These are phyloP conservation scores for Ophion ventricosus DNA, from an alignment of 2,888 invertebrate genomes.

Conservation along the genomic window DNA sequence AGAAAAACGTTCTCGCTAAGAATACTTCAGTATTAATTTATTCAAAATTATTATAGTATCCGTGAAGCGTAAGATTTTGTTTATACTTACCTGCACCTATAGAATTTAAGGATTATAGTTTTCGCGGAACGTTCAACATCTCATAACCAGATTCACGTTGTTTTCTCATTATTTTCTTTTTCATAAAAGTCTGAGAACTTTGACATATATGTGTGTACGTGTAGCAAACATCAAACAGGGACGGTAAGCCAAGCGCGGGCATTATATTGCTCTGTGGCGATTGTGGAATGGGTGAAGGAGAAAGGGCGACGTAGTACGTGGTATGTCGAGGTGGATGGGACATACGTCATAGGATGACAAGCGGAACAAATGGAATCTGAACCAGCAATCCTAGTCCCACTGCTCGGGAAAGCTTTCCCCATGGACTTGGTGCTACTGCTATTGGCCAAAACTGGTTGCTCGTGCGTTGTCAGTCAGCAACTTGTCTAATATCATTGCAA, in stretches of 20 bases:
- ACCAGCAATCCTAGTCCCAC: conserved; percentile 79
- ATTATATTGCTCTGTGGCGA: conserved; percentile 58
- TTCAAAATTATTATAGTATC: not conserved
- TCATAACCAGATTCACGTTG: not conserved
- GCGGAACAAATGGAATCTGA: conserved; percentile 83
- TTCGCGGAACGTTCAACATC: not conserved
- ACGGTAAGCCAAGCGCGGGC: conserved; percentile 43
- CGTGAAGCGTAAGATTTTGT: not conserved
- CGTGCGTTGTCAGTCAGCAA: conserved; percentile 72
- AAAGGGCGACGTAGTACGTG: conserved; percentile 65
- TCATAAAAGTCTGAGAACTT: conserved; percentile 46
- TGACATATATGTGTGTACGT: conserved; percentile 36
- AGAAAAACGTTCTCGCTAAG: not conserved
- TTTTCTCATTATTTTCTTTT: conserved; percentile 8
- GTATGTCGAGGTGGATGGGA: conserved; percentile 77
- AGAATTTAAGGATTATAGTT: not conserved
- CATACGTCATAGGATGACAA: conserved; percentile 82
- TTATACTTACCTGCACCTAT: not conserved
- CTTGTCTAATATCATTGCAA: conserved; percentile 78
- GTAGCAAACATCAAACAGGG: conserved; percentile 48
- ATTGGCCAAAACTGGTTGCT: conserved; percentile 62
- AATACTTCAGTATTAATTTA: not conserved
- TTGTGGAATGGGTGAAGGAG: conserved; percentile 54
- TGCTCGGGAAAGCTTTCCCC: conserved; percentile 51
- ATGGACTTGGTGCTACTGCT: conserved; percentile 61